phyloP scores from a whole-genome alignment of 2,888 invertebrate species.

The Cyclophora albipunctata region DNA sequence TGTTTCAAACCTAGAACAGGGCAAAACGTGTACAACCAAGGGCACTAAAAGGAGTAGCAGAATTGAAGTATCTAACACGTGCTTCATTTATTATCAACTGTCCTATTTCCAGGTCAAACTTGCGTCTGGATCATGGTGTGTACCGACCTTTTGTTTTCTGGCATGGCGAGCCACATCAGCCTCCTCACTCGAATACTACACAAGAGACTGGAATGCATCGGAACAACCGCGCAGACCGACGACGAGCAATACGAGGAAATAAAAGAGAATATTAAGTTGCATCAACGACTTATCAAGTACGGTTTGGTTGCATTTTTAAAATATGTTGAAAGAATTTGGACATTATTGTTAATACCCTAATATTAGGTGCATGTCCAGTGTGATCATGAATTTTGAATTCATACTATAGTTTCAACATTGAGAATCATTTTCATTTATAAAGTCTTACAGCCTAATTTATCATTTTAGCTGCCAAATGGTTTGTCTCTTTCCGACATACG shows the following conservation, averaged over 20 bases:
- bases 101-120: slow-evolving; percentile 40
- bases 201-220: slow-evolving; percentile 41
- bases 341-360: background rate
- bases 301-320: slow-evolving; percentile 1
- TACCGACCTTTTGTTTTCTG: slow-evolving; percentile 59
- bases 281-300: slow-evolving; percentile 59
- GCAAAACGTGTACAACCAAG: too few species aligned
- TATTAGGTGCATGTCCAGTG: too few species aligned
- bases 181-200: slow-evolving; percentile 51
- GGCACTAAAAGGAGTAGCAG: too few species aligned
- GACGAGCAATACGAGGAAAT: slow-evolving; percentile 50
- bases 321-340: slow-evolving; percentile 7
- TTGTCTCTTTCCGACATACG: too few species aligned
- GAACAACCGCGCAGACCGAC: slow-evolving; percentile 27
- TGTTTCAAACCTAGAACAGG: too few species aligned
- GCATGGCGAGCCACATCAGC: slow-evolving; percentile 62
- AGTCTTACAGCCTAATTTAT: too few species aligned
- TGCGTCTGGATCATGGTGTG: slow-evolving; percentile 63
- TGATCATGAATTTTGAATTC: too few species aligned
- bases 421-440: too few species aligned
- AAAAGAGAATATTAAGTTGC: slow-evolving; percentile 49
- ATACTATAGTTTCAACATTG: too few species aligned
- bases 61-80: too few species aligned
- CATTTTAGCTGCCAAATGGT: too few species aligned
- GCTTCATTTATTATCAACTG: too few species aligned